Conservation (phyloP, 2,797 vertebrate species). For the Neostethus bicornis region DNA sequence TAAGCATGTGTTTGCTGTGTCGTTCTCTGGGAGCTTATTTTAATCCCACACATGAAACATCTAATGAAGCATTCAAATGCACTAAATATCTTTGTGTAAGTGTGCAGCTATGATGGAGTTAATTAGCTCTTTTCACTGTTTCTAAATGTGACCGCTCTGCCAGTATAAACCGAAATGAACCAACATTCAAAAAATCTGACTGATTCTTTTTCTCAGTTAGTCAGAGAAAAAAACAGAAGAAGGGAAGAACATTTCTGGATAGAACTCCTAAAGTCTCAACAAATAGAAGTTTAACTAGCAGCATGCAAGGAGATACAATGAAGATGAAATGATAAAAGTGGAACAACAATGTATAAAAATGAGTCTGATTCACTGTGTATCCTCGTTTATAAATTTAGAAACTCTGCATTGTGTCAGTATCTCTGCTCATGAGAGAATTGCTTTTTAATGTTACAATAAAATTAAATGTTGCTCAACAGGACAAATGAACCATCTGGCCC, state of each 20-base stretch:
- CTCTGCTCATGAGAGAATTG: conserved; percentile 3
- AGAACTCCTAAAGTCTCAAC: conserved; percentile 24
- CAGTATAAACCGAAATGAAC: conserved; percentile 22
- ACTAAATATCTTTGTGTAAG: conserved; percentile 16
- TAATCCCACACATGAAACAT: conserved; percentile 5
- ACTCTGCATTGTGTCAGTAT: conserved; percentile 1
- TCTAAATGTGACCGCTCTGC: conserved; percentile 13
- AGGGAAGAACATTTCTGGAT: conserved; percentile 28
- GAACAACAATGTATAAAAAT: background rate
- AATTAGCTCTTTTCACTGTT: conserved; percentile 41
- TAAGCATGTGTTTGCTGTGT: conserved; percentile 25
- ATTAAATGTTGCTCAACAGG: conserved; percentile 17
- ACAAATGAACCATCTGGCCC: conserved; percentile 37
- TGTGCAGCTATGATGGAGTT: conserved; percentile 3
- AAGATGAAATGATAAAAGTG: conserved; percentile 1
- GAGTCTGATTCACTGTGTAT: background rate
- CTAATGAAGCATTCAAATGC: conserved; percentile 50
- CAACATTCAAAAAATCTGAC: conserved; percentile 16
- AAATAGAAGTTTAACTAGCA: conserved; percentile 16
- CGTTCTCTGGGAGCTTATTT: conserved; percentile 17
- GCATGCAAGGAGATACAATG: conserved; percentile 18
- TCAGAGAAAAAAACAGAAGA: conserved; percentile 38
- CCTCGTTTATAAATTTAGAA: conserved; percentile 13
- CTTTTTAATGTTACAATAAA: conserved; percentile 37
- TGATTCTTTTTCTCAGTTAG: conserved; percentile 38